phyloP scores from a whole-genome alignment of 2,888 invertebrate genomes.

The Drosophila histrio region DNA sequence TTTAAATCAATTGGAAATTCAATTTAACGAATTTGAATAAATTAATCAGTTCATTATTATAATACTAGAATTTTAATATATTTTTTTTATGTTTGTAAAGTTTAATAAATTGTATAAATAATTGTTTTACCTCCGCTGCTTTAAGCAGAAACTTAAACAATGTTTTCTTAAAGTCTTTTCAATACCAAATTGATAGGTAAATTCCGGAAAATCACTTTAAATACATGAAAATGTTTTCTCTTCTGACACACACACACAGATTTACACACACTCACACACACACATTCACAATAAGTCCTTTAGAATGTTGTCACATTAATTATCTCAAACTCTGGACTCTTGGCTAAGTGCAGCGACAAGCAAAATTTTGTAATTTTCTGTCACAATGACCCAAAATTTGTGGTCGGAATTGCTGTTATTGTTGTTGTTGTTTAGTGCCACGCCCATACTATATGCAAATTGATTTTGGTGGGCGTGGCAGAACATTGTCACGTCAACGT shows the following conservation, averaged over 20 bases:
- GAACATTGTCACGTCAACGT: slow-evolving; percentile 34
- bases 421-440: slow-evolving; percentile 32
- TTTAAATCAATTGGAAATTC: no score
- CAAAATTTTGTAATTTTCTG: slow-evolving; percentile 54
- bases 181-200: neutral
- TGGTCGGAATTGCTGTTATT: slow-evolving; percentile 29
- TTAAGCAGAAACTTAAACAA: no score
- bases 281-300: slow-evolving; percentile 10
- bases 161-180: no score
- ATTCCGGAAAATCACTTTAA: slow-evolving; percentile 1
- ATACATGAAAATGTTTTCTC: slow-evolving; percentile 28
- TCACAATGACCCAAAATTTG: slow-evolving; percentile 44
- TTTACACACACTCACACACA: no score
- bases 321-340: slow-evolving; percentile 33
- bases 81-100: no score
- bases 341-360: slow-evolving; percentile 45
- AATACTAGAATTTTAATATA: no score
- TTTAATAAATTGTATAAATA: no score
- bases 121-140: no score
- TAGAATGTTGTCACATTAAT: slow-evolving; percentile 54
- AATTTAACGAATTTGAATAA: no score
- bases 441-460: slow-evolving; percentile 66
- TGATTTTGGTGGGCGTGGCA: slow-evolving; percentile 41
- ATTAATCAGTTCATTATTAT: no score
- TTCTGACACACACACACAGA: neutral